phyloP scores from a whole-genome alignment of 2,888 invertebrate species.

The Lycocerus yunnanus region DNA sequence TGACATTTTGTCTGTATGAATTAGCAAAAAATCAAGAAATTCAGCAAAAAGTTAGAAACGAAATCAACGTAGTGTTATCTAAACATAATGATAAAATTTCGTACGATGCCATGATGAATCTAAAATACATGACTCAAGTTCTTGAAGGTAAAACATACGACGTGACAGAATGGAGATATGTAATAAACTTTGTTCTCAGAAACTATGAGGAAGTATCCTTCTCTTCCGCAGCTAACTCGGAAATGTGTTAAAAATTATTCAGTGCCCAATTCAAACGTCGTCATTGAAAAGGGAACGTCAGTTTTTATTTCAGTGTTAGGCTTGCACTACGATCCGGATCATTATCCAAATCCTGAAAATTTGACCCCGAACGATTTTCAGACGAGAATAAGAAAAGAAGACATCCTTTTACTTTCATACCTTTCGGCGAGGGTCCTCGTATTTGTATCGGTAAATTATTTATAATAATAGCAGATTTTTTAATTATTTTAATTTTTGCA shows the following conservation, averaged over 20 bases:
- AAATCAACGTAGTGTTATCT: conserved; percentile 46
- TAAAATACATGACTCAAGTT: conserved; percentile 57
- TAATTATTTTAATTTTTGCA: not conserved
- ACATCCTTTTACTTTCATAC: conserved; percentile 38
- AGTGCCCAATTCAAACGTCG: conserved; percentile 36
- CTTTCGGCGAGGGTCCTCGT: conserved; percentile 37
- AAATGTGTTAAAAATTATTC: conserved; percentile 38
- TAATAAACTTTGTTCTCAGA: conserved; percentile 36
- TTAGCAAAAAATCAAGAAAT: conserved; percentile 57
- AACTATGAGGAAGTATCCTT: conserved; percentile 49
- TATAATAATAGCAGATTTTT: too few relatives aligned
- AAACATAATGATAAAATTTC: conserved; percentile 47
- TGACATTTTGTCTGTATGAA: conserved; percentile 62
- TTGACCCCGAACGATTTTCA: conserved; percentile 48
- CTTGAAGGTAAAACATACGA: conserved; percentile 44
- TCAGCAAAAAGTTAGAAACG: conserved; percentile 54
- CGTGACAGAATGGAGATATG: not conserved
- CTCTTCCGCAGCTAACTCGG: conserved; percentile 40
- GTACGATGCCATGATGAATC: conserved; percentile 53
- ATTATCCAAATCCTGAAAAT: conserved; percentile 45
- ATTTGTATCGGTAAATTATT: conserved; percentile 25
- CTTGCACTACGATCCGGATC: conserved; percentile 45
- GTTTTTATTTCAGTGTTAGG: conserved; percentile 39
- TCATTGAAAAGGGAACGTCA: conserved; percentile 34
- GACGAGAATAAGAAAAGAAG: conserved; percentile 33